These are phyloP conservation scores for Holothuria leucospilota DNA, from an alignment of 53 echinoderm and acorn worm species.

Conservation along the genomic window DNA sequence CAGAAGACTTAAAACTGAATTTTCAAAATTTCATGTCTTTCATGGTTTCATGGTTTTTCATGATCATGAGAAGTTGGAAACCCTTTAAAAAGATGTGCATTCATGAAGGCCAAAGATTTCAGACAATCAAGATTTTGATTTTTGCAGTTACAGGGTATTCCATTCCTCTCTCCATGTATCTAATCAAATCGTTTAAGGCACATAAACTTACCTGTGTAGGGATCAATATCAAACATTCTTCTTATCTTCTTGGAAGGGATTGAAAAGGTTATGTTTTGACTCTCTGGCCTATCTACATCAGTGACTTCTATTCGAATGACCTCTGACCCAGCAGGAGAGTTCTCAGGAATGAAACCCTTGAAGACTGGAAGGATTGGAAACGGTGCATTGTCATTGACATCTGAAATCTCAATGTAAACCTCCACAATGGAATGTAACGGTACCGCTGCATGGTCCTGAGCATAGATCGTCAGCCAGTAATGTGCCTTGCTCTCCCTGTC, in stretches of 20 bases:
- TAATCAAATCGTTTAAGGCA: background rate
- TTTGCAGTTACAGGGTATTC: background rate
- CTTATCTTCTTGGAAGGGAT: constrained; percentile 66
- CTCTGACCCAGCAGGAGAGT: constrained; percentile 60
- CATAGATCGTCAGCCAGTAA: constrained; percentile 95
- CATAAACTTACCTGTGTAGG: constrained; percentile 67
- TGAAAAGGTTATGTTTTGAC: constrained; percentile 71
- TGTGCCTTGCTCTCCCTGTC: constrained; percentile 87
- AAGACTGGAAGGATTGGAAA: constrained; percentile 83
- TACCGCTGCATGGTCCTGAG: constrained; percentile 92
- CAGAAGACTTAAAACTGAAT: no score
- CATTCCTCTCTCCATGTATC: background rate
- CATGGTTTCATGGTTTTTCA: no score
- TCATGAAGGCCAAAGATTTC: no score
- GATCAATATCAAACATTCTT: constrained; percentile 78
- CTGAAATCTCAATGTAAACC: constrained; percentile 80
- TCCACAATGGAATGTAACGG: constrained; percentile 87
- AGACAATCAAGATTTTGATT: background rate
- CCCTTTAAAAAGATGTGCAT: no score
- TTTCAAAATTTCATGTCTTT: no score
- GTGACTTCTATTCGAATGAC: constrained; percentile 75
- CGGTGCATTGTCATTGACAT: constrained; percentile 95
- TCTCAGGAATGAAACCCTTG: constrained; percentile 72
- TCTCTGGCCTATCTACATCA: constrained; percentile 77
- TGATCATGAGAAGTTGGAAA: no score